Conservation (phyloP, 1,140 invertebrate genomes). For the Ruditapes philippinarum region DNA sequence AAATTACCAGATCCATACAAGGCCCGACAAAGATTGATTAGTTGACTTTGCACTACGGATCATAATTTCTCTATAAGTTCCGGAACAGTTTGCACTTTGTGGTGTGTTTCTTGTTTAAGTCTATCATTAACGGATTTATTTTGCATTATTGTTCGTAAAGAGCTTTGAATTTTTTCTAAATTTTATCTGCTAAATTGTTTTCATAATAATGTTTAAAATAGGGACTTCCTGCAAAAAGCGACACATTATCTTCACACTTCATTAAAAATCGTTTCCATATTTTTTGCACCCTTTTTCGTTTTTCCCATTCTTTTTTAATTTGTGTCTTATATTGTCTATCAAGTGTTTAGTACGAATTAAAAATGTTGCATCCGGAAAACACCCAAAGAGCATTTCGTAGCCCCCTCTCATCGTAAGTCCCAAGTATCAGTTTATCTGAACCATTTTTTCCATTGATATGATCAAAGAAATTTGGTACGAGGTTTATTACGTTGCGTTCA, state of each 20-base stretch:
- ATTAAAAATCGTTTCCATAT: neutral
- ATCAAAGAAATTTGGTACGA: conserved; percentile 19
- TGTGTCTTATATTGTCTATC: neutral
- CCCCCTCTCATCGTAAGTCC: neutral
- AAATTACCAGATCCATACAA: neutral
- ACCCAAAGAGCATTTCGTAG: neutral
- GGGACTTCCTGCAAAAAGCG: neutral
- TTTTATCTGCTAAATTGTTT: neutral
- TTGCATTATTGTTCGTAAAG: neutral
- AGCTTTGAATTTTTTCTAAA: neutral
- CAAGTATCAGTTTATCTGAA: neutral
- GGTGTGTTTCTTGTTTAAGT: neutral
- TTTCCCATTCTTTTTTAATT: neutral
- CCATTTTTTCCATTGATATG: neutral
- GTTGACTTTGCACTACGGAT: neutral
- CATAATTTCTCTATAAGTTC: neutral
- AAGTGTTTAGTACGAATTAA: conserved; percentile 11
- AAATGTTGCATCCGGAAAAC: neutral
- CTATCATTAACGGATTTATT: neutral
- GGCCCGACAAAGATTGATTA: neutral
- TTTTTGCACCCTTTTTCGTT: neutral
- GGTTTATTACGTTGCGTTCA: no score
- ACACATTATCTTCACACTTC: neutral
- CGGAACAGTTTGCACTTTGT: neutral
- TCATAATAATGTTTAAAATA: neutral